Conservation (phyloP, 2,113 vertebrate genomes). For the Talpa occidentalis region DNA sequence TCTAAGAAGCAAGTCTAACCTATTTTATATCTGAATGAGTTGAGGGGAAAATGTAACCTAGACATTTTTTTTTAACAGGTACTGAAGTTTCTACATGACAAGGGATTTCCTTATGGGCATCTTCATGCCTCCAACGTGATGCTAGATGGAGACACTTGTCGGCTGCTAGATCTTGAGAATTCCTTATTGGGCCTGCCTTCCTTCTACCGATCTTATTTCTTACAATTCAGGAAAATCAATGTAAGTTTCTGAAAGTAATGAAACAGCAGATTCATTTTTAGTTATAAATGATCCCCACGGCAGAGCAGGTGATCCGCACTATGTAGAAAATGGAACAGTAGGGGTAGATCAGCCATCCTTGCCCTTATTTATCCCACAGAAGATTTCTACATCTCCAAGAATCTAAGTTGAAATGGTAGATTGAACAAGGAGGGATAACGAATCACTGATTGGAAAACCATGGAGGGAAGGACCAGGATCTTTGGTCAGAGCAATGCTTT, state of each 20-base stretch:
- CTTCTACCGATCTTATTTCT: slow-evolving; percentile 91
- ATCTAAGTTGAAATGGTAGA: not conserved
- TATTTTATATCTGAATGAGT: not conserved
- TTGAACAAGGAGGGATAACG: not conserved
- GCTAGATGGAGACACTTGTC: slow-evolving; percentile 93
- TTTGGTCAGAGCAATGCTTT: not conserved
- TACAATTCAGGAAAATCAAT: slow-evolving; percentile 96
- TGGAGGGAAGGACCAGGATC: not conserved
- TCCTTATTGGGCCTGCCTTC: slow-evolving; percentile 95
- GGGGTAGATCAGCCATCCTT: not conserved
- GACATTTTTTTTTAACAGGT: slow-evolving; percentile 82
- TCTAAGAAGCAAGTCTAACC: not conserved
- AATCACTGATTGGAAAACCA: not conserved
- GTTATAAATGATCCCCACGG: not conserved
- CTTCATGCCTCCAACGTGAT: slow-evolving; percentile 94
- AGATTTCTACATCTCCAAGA: not conserved
- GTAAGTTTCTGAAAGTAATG: slow-evolving; percentile 84
- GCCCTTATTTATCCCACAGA: not conserved
- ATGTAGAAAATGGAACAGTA: not conserved
- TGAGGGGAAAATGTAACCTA: not conserved
- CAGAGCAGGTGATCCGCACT: not conserved
- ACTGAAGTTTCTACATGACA: slow-evolving; percentile 95
- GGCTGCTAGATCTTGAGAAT: slow-evolving; percentile 95
- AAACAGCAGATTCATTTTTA: not conserved
- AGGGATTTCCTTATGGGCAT: slow-evolving; percentile 94